Percentiles rank a stretch among this genome's conserved stretches.
These are phyloP conservation scores for Erythrocebus patas DNA, from an alignment of 2,113 vertebrate genomes.

Conservation along the genomic window DNA sequence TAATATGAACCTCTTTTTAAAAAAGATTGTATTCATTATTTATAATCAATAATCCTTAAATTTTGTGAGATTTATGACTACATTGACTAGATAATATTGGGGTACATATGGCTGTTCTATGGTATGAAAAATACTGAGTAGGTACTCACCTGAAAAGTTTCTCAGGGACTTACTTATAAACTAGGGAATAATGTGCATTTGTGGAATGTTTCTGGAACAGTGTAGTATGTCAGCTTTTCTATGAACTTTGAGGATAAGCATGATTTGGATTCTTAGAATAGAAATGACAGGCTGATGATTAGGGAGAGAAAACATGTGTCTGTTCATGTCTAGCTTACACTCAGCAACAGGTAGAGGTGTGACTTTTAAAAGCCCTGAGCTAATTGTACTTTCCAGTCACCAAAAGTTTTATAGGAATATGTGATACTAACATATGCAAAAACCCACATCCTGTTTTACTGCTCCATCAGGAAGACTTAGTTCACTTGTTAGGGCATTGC, in stretches of 20 bases:
- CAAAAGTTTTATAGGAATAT: slow-evolving; percentile 29
- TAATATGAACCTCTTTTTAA: not conserved
- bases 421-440: not conserved
- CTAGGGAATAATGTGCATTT: not conserved
- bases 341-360: not conserved
- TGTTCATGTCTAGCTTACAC: slow-evolving; percentile 1
- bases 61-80: not conserved
- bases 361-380: slow-evolving; percentile 6
- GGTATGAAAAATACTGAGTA: not conserved
- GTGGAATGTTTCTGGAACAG: not conserved
- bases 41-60: not conserved
- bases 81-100: not conserved
- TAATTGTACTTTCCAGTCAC: slow-evolving; percentile 24
- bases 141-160: not conserved
- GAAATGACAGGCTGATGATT: not conserved
- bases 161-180: not conserved
- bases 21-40: not conserved
- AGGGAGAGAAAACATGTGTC: not conserved
- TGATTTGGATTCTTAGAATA: not conserved
- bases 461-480: slow-evolving; percentile 26
- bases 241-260: not conserved
- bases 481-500: not conserved
- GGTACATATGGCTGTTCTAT: not conserved
- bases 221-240: not conserved
- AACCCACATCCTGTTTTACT: not conserved